Percentiles rank a stretch among this genome's conserved stretches.
Conservation (phyloP, 2,888 invertebrate species). For the Eubasilissa splendida region DNA sequence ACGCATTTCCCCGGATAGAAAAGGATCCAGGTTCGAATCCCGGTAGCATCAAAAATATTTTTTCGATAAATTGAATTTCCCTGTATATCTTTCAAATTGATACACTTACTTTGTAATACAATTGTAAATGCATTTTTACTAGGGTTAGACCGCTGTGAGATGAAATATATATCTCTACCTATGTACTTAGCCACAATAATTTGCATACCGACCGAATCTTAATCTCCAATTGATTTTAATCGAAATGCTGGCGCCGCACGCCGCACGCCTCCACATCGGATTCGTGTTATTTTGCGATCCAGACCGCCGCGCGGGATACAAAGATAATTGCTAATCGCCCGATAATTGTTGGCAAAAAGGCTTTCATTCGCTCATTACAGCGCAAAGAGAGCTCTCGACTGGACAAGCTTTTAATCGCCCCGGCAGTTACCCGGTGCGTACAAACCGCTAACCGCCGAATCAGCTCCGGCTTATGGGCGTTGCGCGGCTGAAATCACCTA, state of each 20-base stretch:
- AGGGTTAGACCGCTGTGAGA: no score
- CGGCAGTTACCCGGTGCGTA: neutral
- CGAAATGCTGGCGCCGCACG: neutral
- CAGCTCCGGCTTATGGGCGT: neutral
- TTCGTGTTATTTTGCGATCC: neutral
- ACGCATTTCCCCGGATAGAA: no score
- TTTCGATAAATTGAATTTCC: no score
- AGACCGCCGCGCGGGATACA: slow-evolving; percentile 18
- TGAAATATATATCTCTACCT: no score
- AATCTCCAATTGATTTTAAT: slow-evolving; percentile 18
- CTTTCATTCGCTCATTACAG: slow-evolving; percentile 52
- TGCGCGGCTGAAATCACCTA: no score
- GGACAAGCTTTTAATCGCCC: slow-evolving; percentile 42
- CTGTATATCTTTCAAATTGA: no score
- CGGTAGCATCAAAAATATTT: no score
- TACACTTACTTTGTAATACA: no score
- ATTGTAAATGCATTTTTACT: no score
- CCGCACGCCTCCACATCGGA: neutral
- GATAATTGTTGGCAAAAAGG: slow-evolving; percentile 52
- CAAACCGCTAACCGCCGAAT: slow-evolving; percentile 2
- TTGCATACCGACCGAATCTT: neutral
- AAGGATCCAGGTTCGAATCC: no score
- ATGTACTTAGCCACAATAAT: no score
- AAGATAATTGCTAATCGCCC: slow-evolving; percentile 55
- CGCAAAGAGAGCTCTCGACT: slow-evolving; percentile 42